Evolutionary conservation across 2,888 invertebrate genomes (phyloP).

Genomic region (Liodrosophila aerea): DNA sequence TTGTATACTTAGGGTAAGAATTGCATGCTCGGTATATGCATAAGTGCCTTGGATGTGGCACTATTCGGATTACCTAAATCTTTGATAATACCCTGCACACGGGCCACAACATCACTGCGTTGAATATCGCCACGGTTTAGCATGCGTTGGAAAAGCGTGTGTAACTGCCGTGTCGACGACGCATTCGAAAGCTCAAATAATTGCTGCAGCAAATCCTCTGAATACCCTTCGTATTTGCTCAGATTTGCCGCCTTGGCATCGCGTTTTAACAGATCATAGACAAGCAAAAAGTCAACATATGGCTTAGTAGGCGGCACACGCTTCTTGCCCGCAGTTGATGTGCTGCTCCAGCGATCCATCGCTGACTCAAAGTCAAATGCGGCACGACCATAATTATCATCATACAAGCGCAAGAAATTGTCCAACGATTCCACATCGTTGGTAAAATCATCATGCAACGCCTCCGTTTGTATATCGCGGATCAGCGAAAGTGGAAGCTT

Average conservation of each 20-base stretch:
- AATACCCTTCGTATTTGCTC: conserved; percentile 81
- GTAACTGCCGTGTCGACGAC: conserved; percentile 80
- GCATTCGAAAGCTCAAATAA: conserved; percentile 74
- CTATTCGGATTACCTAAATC: conserved; percentile 79
- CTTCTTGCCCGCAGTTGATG: conserved; percentile 81
- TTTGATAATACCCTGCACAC: conserved; percentile 79
- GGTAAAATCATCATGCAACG: conserved; percentile 75
- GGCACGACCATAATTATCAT: conserved; percentile 80
- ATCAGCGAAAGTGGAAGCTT: conserved; percentile 78
- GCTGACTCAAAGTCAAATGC: conserved; percentile 72
- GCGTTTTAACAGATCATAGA: conserved; percentile 82
- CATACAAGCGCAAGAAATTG: conserved; percentile 81
- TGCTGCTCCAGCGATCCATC: conserved; percentile 79
- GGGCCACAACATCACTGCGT: conserved; percentile 79
- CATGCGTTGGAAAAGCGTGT: conserved; percentile 80
- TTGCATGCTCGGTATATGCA: conserved; percentile 80
- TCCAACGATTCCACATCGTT: conserved; percentile 81
- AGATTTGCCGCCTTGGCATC: conserved; percentile 81
- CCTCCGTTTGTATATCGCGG: conserved; percentile 79
- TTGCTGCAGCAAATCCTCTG: conserved; percentile 76
- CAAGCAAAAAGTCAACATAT: conserved; percentile 81
- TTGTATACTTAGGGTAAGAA: conserved; percentile 75
- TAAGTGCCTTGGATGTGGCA: conserved; percentile 76
- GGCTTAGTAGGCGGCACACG: conserved; percentile 82
- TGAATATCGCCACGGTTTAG: conserved; percentile 79